phyloP scores from a whole-genome alignment of 2,797 vertebrate genomes.

The Diceros bicornis region DNA sequence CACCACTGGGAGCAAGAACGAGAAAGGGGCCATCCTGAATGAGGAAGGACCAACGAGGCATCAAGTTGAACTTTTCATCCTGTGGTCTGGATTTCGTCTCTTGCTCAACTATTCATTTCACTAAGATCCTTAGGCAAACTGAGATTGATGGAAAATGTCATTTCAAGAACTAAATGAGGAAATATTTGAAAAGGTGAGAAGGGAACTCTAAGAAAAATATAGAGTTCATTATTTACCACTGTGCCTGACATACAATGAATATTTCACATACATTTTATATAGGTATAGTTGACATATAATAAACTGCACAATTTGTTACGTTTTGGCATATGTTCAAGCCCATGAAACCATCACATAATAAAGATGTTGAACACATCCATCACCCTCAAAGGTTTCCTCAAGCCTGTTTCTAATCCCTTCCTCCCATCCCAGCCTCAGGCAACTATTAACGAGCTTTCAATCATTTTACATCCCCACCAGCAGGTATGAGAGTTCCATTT shows the following conservation, averaged over 20 bases:
- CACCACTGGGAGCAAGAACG: too few relatives aligned
- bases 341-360: neutral
- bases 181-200: neutral
- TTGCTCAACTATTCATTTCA: neutral
- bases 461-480: neutral
- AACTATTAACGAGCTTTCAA: neutral
- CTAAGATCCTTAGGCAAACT: neutral
- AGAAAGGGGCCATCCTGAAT: neutral
- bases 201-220: neutral
- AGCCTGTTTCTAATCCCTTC: neutral
- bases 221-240: neutral
- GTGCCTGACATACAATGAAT: neutral
- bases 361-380: neutral
- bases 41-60: neutral
- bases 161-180: constrained; percentile 2
- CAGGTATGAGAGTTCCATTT: too few relatives aligned
- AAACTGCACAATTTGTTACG: neutral
- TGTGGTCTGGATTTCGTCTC: neutral
- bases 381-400: neutral
- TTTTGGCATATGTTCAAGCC: neutral
- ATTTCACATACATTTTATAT: neutral
- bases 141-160: neutral
- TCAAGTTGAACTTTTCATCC: neutral
- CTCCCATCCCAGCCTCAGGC: neutral
- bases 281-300: neutral